Conservation (phyloP, 2,888 invertebrate species). For the Amphipyra tragopoginis region DNA sequence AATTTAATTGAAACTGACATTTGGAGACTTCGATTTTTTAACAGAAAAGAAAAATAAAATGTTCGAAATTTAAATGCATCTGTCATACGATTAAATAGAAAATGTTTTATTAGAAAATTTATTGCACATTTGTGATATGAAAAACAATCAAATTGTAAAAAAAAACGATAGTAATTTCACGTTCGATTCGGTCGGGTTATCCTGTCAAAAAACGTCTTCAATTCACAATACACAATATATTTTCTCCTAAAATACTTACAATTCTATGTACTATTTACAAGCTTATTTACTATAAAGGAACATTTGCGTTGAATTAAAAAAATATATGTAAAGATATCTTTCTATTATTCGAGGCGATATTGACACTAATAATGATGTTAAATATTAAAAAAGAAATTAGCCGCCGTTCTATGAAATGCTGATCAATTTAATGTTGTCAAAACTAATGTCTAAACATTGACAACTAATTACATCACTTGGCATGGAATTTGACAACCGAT, state of each 20-base stretch:
- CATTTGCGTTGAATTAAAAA: constrained; percentile 3
- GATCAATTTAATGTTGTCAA: no score
- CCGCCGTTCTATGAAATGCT: no score
- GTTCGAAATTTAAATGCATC: not conserved
- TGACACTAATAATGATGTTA: no score
- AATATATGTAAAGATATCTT: not conserved
- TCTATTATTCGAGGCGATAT: no score
- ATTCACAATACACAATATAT: constrained; percentile 14
- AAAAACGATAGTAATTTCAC: no score
- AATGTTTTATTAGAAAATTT: constrained; percentile 11
- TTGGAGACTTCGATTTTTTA: no score
- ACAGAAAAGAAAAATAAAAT: no score
- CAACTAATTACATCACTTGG: no score
- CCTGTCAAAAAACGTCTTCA: not conserved
- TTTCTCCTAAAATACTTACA: constrained; percentile 4
- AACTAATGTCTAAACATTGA: no score
- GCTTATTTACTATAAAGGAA: not conserved
- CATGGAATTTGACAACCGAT: no score
- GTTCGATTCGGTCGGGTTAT: no score
- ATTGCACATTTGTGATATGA: constrained; percentile 13
- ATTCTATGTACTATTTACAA: constrained; percentile 17
- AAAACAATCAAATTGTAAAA: not conserved
- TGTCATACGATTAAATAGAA: constrained; percentile 16
- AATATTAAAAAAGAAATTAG: no score
- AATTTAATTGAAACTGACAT: constrained; percentile 7